A percentile compares a stretch with the other conserved stretches of the same genome.
These are phyloP conservation scores for Priocnemis perturbator DNA, from an alignment of 2,888 invertebrate genomes.

Conservation along the genomic window DNA sequence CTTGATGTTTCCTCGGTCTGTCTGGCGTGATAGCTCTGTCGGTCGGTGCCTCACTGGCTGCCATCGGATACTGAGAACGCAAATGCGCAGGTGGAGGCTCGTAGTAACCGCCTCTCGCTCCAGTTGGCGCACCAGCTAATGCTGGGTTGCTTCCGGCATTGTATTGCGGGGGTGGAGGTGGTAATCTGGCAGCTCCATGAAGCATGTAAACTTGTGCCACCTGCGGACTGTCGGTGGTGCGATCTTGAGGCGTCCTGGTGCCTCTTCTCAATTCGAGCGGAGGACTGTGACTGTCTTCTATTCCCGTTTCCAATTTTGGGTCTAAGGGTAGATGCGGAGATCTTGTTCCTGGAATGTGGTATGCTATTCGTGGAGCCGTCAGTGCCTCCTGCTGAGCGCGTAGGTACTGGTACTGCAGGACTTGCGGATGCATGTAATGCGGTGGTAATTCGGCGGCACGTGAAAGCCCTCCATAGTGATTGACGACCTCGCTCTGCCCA, in stretches of 20 bases:
- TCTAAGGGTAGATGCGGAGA: conserved; percentile 77
- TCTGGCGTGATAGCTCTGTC: conserved; percentile 77
- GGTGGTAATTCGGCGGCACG: conserved; percentile 75
- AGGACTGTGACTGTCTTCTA: conserved; percentile 82
- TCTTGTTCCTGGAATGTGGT: conserved; percentile 70
- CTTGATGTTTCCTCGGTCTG: conserved; percentile 77
- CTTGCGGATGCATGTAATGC: conserved; percentile 78
- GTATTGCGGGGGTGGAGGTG: conserved; percentile 68
- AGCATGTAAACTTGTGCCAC: conserved; percentile 82
- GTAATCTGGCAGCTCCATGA: conserved; percentile 76
- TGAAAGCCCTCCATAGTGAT: conserved; percentile 75
- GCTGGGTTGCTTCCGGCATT: conserved; percentile 61
- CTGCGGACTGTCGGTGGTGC: conserved; percentile 84
- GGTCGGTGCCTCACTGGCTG: conserved; percentile 70
- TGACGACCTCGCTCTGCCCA: conserved; percentile 78
- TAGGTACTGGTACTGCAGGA: conserved; percentile 78
- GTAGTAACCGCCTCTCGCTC: conserved; percentile 78
- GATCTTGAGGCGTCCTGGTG: conserved; percentile 75
- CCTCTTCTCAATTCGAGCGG: conserved; percentile 84
- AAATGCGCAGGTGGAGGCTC: conserved; percentile 81
- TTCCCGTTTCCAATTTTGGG: conserved; percentile 78
- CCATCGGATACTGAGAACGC: conserved; percentile 71
- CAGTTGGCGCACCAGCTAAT: conserved; percentile 65
- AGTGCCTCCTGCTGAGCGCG: conserved; percentile 76
- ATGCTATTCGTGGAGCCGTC: conserved; percentile 69